Evolutionary conservation across 2,797 vertebrate genomes (phyloP).

Genomic region (Serranus cabrilla): DNA sequence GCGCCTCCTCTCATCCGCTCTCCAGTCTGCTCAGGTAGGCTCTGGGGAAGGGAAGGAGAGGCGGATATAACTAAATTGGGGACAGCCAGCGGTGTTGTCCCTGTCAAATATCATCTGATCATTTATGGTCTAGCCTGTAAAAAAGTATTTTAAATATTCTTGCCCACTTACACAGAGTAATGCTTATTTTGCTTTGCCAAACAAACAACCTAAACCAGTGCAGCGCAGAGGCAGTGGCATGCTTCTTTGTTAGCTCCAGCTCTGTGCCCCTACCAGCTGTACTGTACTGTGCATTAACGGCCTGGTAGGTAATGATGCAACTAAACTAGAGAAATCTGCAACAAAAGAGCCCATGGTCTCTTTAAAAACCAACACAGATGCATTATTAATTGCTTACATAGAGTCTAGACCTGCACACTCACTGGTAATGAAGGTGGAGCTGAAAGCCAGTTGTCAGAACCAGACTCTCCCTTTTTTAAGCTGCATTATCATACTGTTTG

Average conservation of each 20-base stretch:
- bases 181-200: slow-evolving; percentile 29
- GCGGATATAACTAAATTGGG: slow-evolving; percentile 5
- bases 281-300: slow-evolving; percentile 37
- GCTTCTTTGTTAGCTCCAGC: slow-evolving; percentile 81
- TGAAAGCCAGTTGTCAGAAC: slow-evolving; percentile 21
- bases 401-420: slow-evolving; percentile 40
- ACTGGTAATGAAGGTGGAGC: slow-evolving; percentile 9
- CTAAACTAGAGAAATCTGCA: slow-evolving; percentile 31
- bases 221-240: slow-evolving; percentile 49
- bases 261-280: slow-evolving; percentile 39
- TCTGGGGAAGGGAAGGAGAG: slow-evolving; percentile 6
- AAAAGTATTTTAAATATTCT: neutral
- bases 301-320: slow-evolving; percentile 29
- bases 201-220: slow-evolving; percentile 42
- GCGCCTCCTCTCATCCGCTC: slow-evolving; percentile 89
- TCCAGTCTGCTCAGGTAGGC: slow-evolving; percentile 95
- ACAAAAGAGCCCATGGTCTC: slow-evolving; percentile 9
- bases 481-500: neutral
- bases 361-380: slow-evolving; percentile 23
- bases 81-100: neutral
- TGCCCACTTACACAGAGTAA: neutral
- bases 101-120: neutral
- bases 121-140: neutral
- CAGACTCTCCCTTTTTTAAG: neutral
- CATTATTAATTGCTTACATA: slow-evolving; percentile 43